Evolutionary conservation across 2,113 vertebrate genomes (phyloP).

Genomic region (Tragelaphus scriptus): DNA sequence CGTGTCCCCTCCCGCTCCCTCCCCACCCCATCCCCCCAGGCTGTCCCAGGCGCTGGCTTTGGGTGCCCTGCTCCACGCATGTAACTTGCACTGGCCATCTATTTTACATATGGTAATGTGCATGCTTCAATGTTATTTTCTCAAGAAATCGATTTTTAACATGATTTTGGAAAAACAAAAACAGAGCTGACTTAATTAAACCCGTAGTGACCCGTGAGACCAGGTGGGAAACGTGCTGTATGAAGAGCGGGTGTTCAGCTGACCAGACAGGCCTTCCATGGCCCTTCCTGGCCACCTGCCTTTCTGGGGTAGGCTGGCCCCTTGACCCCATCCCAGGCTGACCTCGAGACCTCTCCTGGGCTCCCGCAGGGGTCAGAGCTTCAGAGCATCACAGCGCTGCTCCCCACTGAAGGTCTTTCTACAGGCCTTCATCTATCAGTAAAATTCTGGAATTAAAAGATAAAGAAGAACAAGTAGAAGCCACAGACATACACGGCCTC

Average conservation of each 20-base stretch:
- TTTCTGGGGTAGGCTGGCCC: not conserved
- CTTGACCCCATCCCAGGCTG: rapidly evolving
- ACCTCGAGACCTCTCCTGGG: rapidly evolving
- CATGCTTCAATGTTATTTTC: not conserved
- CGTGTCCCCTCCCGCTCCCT: no score
- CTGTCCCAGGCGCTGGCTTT: not conserved
- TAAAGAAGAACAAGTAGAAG: rapidly evolving
- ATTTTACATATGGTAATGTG: not conserved
- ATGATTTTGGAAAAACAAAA: not conserved
- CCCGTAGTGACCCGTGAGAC: not conserved
- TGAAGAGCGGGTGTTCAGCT: rapidly evolving
- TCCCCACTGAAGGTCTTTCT: rapidly evolving
- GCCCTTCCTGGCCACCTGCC: not conserved
- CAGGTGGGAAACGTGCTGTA: rapidly evolving
- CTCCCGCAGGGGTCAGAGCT: not conserved
- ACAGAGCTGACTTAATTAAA: not conserved
- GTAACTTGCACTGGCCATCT: rapidly evolving
- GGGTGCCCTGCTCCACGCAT: not conserved
- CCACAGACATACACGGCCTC: rapidly evolving
- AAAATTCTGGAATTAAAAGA: no score
- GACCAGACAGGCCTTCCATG: no score
- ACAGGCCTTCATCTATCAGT: not conserved
- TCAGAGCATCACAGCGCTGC: rapidly evolving
- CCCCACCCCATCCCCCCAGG: not conserved
- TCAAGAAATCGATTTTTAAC: not conserved